Percentiles rank a stretch among this genome's conserved stretches.
Conservation (phyloP, 1,140 invertebrate genomes). For the Cyphomyrmex costatus region DNA sequence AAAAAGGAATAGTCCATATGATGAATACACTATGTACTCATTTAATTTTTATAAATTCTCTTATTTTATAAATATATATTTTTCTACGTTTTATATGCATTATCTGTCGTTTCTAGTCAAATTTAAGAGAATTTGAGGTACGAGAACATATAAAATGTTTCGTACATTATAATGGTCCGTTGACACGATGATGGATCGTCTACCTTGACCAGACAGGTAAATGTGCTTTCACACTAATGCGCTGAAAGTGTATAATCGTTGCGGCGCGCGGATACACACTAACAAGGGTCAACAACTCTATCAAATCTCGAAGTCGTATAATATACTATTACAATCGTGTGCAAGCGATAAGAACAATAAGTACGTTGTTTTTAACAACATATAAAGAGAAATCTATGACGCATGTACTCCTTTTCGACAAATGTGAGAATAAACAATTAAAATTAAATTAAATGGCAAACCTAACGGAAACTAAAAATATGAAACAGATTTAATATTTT, state of each 20-base stretch:
- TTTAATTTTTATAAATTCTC: background rate
- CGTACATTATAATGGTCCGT: conserved; percentile 78
- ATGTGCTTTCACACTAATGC: conserved; percentile 72
- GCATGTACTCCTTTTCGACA: background rate
- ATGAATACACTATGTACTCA: background rate
- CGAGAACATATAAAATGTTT: conserved; percentile 66
- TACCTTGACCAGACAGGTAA: conserved; percentile 78
- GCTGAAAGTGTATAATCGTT: conserved; percentile 75
- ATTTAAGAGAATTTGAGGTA: conserved; percentile 37
- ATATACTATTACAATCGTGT: conserved; percentile 35
- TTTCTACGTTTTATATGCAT: background rate
- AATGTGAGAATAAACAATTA: background rate
- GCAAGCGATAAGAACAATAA: background rate
- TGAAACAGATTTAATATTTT: background rate
- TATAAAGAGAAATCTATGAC: background rate
- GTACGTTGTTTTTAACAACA: background rate
- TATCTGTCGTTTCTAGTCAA: conserved; percentile 17
- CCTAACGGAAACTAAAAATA: background rate
- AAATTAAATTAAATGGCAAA: background rate
- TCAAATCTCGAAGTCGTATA: conserved; percentile 72
- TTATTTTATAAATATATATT: background rate
- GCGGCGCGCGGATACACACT: conserved; percentile 67
- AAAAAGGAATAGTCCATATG: background rate
- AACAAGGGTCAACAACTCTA: conserved; percentile 76
- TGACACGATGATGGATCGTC: conserved; percentile 85